These are phyloP conservation scores for Salticus scenicus DNA, from an alignment of 2,888 invertebrate species.

Conservation along the genomic window DNA sequence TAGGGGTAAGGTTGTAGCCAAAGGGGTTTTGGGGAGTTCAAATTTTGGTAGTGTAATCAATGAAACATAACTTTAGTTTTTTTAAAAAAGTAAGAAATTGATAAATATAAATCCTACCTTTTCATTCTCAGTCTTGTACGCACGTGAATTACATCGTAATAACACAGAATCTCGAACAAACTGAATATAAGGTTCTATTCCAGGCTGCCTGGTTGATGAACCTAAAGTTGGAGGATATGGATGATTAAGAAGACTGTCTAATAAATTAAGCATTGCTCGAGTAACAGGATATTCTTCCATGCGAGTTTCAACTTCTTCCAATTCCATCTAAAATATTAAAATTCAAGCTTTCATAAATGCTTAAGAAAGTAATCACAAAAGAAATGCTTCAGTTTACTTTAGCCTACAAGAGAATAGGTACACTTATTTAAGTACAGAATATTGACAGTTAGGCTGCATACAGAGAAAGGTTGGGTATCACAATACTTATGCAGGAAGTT, in stretches of 20 bases:
- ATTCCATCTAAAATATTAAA: constrained; percentile 80
- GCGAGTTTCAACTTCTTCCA: constrained; percentile 93
- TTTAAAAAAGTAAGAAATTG: too few relatives aligned
- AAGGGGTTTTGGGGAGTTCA: too few relatives aligned
- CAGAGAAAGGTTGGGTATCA: too few relatives aligned
- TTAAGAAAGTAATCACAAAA: background rate
- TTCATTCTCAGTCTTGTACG: constrained; percentile 86
- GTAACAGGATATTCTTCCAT: constrained; percentile 93
- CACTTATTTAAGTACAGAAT: too few relatives aligned
- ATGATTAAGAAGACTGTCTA: constrained; percentile 84
- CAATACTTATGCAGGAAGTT: too few relatives aligned
- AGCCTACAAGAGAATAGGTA: too few relatives aligned
- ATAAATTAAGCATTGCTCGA: constrained; percentile 84
- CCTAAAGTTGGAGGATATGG: constrained; percentile 82
- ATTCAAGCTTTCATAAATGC: background rate
- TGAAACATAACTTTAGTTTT: too few relatives aligned
- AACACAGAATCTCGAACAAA: constrained; percentile 88
- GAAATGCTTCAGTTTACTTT: too few relatives aligned
- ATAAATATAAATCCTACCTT: too few relatives aligned
- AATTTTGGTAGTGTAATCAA: too few relatives aligned
- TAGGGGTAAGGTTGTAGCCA: too few relatives aligned
- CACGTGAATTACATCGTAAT: constrained; percentile 85
- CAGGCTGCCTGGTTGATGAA: constrained; percentile 86
- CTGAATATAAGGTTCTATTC: constrained; percentile 91
- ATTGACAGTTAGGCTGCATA: too few relatives aligned